Conservation (phyloP, 1,140 invertebrate genomes). For the Rhopalosiphum padi region DNA sequence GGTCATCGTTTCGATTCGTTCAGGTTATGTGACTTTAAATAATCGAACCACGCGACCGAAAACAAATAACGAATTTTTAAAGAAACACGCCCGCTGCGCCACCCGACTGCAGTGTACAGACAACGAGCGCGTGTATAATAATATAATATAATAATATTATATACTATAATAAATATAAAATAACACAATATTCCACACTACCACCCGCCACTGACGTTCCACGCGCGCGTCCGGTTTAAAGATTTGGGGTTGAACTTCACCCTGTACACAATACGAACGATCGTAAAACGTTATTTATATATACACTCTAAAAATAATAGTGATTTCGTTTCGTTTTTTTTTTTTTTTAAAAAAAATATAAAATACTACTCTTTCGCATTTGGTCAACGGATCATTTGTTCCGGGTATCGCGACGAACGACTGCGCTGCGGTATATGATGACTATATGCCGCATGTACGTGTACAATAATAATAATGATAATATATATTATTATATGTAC, state of each 20-base stretch:
- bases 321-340: constrained; percentile 31
- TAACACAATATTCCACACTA: neutral
- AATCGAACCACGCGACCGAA: constrained; percentile 35
- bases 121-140: neutral
- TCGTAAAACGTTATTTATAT: constrained; percentile 56
- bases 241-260: constrained; percentile 42
- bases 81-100: neutral
- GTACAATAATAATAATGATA: neutral
- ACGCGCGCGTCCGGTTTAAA: constrained; percentile 25
- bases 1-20: constrained; percentile 56
- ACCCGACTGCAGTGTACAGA: neutral
- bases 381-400: constrained; percentile 57
- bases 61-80: neutral
- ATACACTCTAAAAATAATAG: constrained; percentile 50
- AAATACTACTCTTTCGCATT: neutral
- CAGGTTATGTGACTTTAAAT: constrained; percentile 38
- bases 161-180: neutral
- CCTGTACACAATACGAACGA: neutral
- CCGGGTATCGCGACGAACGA: neutral
- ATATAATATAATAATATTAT: neutral
- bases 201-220: neutral
- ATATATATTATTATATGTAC: constrained; percentile 28
- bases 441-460: neutral
- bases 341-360: neutral
- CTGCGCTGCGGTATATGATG: neutral